Conservation (phyloP, 2,797 vertebrate species). For the Varecia variegata region DNA sequence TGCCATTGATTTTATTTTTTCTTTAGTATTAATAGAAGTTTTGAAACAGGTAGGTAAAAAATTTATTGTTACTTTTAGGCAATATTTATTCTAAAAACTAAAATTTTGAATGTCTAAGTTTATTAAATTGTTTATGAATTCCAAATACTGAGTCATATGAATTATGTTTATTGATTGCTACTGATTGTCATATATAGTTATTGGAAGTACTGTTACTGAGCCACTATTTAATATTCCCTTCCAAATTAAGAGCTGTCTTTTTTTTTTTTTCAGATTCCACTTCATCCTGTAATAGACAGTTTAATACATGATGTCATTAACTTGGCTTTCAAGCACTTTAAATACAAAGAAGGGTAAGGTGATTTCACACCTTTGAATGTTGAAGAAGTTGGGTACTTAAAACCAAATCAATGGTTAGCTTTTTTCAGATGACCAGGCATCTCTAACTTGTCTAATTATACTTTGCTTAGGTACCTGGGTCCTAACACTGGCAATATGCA, state of each 20-base stretch:
- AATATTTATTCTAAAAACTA: background rate
- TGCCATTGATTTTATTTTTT: slow-evolving; percentile 99
- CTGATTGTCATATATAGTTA: background rate
- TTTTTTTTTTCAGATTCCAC: slow-evolving; percentile 91
- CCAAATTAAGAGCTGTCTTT: slow-evolving; percentile 28
- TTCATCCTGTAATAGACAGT: slow-evolving; percentile 97
- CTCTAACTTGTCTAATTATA: slow-evolving; percentile 63
- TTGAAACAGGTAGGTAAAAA: slow-evolving; percentile 93
- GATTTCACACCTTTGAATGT: slow-evolving; percentile 42
- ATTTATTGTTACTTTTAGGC: slow-evolving; percentile 22
- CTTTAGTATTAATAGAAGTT: slow-evolving; percentile 98
- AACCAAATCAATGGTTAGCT: background rate
- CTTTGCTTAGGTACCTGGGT: slow-evolving; percentile 92
- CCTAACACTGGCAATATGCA: slow-evolving; percentile 99
- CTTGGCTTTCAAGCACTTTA: slow-evolving; percentile 99
- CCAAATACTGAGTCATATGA: background rate
- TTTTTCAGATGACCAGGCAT: background rate
- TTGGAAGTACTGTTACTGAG: background rate
- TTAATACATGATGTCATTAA: slow-evolving; percentile 98
- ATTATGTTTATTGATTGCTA: background rate
- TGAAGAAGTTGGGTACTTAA: background rate
- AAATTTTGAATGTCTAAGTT: background rate
- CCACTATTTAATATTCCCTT: slow-evolving; percentile 26
- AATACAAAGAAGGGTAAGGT: slow-evolving; percentile 97
- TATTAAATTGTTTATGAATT: slow-evolving; percentile 23